phyloP scores from a whole-genome alignment of 1,140 invertebrate species.

The Caenorhabditis latens region DNA sequence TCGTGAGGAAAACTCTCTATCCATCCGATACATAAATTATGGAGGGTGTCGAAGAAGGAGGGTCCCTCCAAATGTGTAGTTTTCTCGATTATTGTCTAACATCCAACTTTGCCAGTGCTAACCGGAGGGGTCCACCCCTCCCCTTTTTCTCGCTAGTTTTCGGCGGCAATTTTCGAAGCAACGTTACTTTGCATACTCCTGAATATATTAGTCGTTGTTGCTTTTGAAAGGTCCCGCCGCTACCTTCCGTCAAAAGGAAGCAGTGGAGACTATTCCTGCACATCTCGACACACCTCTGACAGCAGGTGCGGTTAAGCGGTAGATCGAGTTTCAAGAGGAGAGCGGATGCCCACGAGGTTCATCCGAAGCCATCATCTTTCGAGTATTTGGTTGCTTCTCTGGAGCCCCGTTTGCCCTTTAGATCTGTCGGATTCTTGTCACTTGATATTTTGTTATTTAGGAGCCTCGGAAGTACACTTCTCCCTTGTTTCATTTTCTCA shows the following conservation, averaged over 20 bases:
- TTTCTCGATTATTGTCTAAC: conserved; percentile 48
- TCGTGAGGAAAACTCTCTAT: background rate
- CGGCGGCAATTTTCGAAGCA: conserved; percentile 40
- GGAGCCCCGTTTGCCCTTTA: background rate
- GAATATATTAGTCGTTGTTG: conserved; percentile 37
- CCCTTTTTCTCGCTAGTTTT: conserved; percentile 1
- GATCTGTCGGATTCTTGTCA: conserved; percentile 49
- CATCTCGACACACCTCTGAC: background rate
- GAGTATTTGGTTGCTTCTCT: conserved; percentile 33
- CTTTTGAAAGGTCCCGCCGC: conserved; percentile 23
- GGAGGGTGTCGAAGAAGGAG: conserved; percentile 16
- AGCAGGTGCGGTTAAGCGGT: conserved; percentile 38
- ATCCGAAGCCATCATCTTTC: conserved; percentile 41
- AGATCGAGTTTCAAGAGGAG: background rate
- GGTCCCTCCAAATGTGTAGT: conserved; percentile 35
- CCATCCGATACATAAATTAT: conserved; percentile 26
- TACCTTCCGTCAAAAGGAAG: conserved; percentile 2
- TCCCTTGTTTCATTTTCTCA: background rate
- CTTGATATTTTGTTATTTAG: conserved; percentile 55
- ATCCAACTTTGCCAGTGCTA: background rate
- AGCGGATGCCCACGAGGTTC: conserved; percentile 8
- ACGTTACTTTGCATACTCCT: conserved; percentile 49
- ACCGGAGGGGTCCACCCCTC: background rate
- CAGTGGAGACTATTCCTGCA: background rate
- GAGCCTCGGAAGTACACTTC: background rate